phyloP scores from a whole-genome alignment of 2,797 vertebrate species.

The Acanthopagrus latus region DNA sequence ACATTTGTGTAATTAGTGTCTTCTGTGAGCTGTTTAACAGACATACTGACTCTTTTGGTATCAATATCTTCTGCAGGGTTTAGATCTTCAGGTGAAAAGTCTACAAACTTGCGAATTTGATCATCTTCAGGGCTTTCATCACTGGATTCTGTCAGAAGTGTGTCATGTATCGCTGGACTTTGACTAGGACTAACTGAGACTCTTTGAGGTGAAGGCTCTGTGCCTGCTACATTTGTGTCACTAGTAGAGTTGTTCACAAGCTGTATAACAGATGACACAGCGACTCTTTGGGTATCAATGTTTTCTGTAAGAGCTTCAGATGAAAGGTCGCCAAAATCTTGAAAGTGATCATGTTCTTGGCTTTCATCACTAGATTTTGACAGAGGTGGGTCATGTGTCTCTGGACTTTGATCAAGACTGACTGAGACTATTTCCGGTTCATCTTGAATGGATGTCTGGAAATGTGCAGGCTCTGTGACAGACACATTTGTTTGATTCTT shows the following conservation, averaged over 20 bases:
- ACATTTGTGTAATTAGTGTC: constrained; percentile 21
- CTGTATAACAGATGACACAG: constrained; percentile 26
- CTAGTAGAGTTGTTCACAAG: constrained; percentile 27
- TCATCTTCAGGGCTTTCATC: constrained; percentile 40
- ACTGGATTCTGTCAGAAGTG: constrained; percentile 40
- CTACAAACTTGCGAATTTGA: constrained; percentile 46
- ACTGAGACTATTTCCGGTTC: constrained; percentile 41
- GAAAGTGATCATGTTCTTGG: constrained; percentile 37
- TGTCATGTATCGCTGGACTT: constrained; percentile 38
- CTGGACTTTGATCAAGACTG: constrained; percentile 45
- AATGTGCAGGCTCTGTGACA: constrained; percentile 21
- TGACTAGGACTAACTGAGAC: constrained; percentile 45
- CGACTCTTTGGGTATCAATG: background rate
- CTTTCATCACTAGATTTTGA: constrained; percentile 49
- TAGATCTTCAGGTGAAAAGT: constrained; percentile 48
- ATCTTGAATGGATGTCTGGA: constrained; percentile 35
- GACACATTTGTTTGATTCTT: background rate
- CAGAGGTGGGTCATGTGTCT: constrained; percentile 29
- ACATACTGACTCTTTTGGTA: background rate
- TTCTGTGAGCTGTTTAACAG: constrained; percentile 33
- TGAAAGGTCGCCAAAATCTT: constrained; percentile 52
- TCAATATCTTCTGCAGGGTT: constrained; percentile 26
- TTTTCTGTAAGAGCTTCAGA: constrained; percentile 41
- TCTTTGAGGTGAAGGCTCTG: constrained; percentile 24
- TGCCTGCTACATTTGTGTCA: constrained; percentile 7